Evolutionary conservation across 1,140 invertebrate species (phyloP), one percentile per base, ranked within the genome.

Genomic region (Melipona quadrifasciata): DNA sequence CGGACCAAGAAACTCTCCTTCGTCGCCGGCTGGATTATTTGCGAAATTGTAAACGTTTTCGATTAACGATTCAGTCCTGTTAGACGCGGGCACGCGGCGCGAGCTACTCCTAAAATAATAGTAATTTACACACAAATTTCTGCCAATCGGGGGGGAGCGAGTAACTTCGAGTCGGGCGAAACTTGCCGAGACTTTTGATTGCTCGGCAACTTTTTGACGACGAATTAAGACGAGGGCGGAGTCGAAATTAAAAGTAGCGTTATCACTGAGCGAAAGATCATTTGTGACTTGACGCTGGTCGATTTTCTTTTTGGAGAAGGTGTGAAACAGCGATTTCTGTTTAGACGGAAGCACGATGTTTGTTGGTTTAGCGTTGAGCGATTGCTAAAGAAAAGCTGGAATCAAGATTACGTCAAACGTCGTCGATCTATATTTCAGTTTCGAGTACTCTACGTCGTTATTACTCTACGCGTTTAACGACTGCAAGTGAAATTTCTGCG

Each of bases 1-100:
- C 74, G 74, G 74, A 76, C 74, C 74, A 76, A 76, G 74, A n/a
- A 76, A 76, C 58, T 76, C 74, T 64, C 74, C 74, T 31, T 39
- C 74, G 74, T 55, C 39, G 72, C 47, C 57, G 14, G 39, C n/a
- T 19, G 74, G 31, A 64, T 76, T 76, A 76, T 76, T 61, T 55
- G 55, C 24, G 58, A 76, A 76, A 76, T 76, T 64, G 74, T 76
- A 76, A 76, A 76, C 74, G 74, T 76, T 76, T 64, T 64, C 74
- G 34, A 76, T 76, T 76, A 76, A 76, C 57, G 74, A 76, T 77
- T 77, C 74, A 27, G 34, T 5, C 57, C 10, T 31, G 55, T 76
- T 61, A 76, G 39, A 47, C 74, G 21, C 11, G 31, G 24, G 14
- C 34, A n/a, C 34, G 24, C 57, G 31, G 21, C 0, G 34, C 53